Percentiles rank a stretch among this genome's conserved stretches.
These are phyloP conservation scores for Oxyura jamaicensis DNA, from an alignment of 2,113 vertebrate genomes.

Conservation along the genomic window DNA sequence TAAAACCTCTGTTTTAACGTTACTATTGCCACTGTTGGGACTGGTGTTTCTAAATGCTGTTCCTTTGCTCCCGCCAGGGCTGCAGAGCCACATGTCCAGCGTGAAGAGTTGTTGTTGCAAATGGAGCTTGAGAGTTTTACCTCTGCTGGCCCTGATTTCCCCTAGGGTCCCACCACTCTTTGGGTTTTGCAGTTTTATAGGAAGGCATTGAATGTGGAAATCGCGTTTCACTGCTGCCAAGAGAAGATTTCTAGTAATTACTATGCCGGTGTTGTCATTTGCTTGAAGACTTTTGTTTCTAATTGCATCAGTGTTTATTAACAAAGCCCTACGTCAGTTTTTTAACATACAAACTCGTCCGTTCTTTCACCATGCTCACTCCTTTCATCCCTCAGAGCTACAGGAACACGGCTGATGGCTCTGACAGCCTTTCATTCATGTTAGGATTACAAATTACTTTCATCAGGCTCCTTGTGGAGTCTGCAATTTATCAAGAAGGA, in stretches of 20 bases:
- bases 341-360: background rate
- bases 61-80: background rate
- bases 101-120: background rate
- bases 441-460: background rate
- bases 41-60: background rate
- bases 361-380: background rate
- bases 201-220: background rate
- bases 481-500: background rate
- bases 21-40: background rate
- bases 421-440: background rate
- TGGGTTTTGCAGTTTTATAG: fast-evolving
- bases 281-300: conserved; percentile 4
- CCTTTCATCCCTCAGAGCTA: background rate
- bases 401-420: background rate
- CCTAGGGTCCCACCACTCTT: background rate
- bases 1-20: background rate
- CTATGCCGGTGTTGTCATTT: background rate
- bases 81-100: background rate
- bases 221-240: background rate
- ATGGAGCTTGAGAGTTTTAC: background rate
- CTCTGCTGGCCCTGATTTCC: background rate
- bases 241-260: background rate
- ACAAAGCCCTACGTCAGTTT: background rate
- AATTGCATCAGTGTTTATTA: conserved; percentile 26
- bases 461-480: background rate